These are phyloP conservation scores for Numenius arquata DNA, from an alignment of 2,113 vertebrate species.

Conservation along the genomic window DNA sequence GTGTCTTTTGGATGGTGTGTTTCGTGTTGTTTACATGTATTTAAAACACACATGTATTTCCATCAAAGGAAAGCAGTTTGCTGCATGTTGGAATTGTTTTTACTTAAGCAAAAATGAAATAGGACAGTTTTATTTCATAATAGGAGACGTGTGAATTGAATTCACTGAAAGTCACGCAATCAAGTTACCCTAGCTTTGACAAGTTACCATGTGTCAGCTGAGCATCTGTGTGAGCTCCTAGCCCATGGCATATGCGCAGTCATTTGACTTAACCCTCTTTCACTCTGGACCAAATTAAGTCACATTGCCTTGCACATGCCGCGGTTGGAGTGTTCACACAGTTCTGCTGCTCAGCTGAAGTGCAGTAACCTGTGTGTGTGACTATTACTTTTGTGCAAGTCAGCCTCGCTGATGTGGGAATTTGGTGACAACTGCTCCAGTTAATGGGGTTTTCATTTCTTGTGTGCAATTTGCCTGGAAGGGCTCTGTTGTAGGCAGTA, in stretches of 20 bases:
- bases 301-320: fast-evolving
- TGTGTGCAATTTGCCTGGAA: neutral
- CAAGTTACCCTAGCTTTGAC: neutral
- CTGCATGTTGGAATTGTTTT: neutral
- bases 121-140: neutral
- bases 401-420: neutral
- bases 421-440: neutral
- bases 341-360: neutral
- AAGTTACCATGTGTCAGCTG: neutral
- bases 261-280: neutral
- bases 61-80: neutral
- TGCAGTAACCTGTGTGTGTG: fast-evolving
- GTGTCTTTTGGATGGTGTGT: neutral
- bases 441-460: neutral
- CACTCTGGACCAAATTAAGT: neutral
- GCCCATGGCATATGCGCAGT: neutral
- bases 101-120: neutral
- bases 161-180: neutral
- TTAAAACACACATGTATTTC: neutral
- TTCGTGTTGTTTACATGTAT: neutral
- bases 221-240: neutral
- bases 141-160: neutral
- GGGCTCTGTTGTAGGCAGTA: neutral
- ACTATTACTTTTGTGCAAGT: neutral
- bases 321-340: fast-evolving